A percentile compares a stretch with the other conserved stretches of the same genome.
Evolutionary conservation across 2,888 invertebrate species (phyloP).

Genomic region (Harmothoe impar): DNA sequence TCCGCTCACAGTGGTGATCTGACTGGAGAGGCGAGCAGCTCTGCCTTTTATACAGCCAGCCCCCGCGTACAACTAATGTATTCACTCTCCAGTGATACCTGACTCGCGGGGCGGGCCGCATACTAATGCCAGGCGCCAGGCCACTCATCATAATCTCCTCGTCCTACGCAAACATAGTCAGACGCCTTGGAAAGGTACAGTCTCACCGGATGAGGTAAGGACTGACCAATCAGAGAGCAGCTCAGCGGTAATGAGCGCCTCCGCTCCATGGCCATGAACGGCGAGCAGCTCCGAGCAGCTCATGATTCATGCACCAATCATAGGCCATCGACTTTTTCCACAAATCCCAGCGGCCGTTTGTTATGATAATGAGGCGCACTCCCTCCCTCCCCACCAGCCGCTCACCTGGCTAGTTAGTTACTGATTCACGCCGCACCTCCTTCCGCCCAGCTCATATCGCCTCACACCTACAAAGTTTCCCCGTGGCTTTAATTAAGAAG

Average conservation of each 20-base stretch:
- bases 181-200: not conserved
- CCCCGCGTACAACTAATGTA: constrained; percentile 36
- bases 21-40: constrained; percentile 35
- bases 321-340: not conserved
- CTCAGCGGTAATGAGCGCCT: constrained; percentile 19
- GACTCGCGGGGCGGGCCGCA: constrained; percentile 10
- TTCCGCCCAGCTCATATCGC: not conserved
- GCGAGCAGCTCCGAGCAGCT: not conserved
- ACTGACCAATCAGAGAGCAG: constrained; percentile 22
- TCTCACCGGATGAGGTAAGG: constrained; percentile 43
- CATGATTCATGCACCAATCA: not conserved
- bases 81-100: constrained; percentile 36
- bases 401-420: not conserved
- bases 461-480: not conserved
- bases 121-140: not conserved
- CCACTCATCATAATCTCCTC: not conserved
- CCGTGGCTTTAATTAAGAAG: not conserved
- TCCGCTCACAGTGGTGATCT: constrained; percentile 60
- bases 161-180: constrained; percentile 53
- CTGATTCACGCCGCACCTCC: constrained; percentile 11
- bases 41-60: constrained; percentile 37
- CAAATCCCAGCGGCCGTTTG: not conserved
- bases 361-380: not conserved
- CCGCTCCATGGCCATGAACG: not conserved
- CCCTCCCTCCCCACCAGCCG: not conserved